phyloP scores from a whole-genome alignment of 2,797 vertebrate species.

The Tapera naevia region DNA sequence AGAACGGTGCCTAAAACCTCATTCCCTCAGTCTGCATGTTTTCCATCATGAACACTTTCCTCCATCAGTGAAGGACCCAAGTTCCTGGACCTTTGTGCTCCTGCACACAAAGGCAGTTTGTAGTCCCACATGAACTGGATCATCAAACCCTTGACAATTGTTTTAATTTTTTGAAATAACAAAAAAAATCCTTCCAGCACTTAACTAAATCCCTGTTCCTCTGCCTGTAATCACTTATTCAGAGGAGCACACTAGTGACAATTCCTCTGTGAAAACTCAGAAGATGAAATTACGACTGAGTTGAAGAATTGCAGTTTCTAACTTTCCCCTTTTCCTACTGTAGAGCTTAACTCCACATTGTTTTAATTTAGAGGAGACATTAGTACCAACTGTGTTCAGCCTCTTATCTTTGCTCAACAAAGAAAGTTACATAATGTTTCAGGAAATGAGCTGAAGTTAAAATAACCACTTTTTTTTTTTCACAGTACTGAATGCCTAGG shows the following conservation, averaged over 20 bases:
- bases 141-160: neutral
- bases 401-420: slow-evolving; percentile 53
- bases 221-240: neutral
- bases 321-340: slow-evolving; percentile 6
- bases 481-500: neutral
- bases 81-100: too few species aligned
- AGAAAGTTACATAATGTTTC: slow-evolving; percentile 27
- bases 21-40: neutral
- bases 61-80: fast-evolving
- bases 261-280: neutral
- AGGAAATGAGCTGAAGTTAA: slow-evolving; percentile 48
- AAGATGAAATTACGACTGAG: neutral
- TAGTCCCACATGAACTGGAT: neutral
- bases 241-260: neutral
- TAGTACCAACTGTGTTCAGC: slow-evolving; percentile 12
- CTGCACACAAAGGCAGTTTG: neutral
- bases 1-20: fast-evolving
- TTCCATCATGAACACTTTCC: neutral
- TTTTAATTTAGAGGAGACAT: slow-evolving; percentile 28
- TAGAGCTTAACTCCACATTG: neutral
- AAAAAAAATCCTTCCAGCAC: neutral
- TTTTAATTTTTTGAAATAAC: neutral
- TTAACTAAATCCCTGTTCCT: neutral
- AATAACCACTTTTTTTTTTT: slow-evolving; percentile 20
- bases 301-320: neutral